phyloP scores from a whole-genome alignment of 2,113 vertebrate genomes.

The Neodontobutis hainanensis region DNA sequence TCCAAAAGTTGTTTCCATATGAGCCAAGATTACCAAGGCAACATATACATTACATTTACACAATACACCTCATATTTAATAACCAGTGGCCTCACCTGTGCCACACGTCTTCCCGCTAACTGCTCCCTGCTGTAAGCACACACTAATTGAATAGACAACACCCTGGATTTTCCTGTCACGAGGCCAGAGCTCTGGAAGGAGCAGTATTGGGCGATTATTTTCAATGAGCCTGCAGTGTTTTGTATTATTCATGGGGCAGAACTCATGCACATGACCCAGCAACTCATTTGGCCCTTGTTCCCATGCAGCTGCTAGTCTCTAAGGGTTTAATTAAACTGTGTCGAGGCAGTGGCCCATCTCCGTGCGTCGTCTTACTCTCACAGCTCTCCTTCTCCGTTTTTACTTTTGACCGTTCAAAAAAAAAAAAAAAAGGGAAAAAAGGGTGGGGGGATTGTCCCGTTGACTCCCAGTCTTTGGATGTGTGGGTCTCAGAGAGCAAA shows the following conservation, averaged over 20 bases:
- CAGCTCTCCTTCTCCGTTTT: conserved; percentile 41
- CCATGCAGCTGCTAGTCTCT: conserved; percentile 66
- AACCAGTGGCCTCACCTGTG: conserved; percentile 7
- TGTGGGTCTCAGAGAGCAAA: conserved; percentile 42
- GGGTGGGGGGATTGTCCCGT: conserved; percentile 37
- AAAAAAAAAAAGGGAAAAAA: conserved; percentile 23
- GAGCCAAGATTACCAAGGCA: not conserved
- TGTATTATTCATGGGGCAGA: conserved; percentile 75
- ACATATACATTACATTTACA: not conserved
- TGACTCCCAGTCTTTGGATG: conserved; percentile 49
- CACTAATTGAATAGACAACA: conserved; percentile 34
- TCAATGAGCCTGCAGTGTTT: conserved; percentile 67
- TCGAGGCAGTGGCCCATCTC: conserved; percentile 63
- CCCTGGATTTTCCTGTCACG: conserved; percentile 49
- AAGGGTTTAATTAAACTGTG: conserved; percentile 75
- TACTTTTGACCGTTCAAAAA: conserved; percentile 33
- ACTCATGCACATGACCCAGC: conserved; percentile 68
- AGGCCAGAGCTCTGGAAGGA: conserved; percentile 41
- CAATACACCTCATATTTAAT: not conserved
- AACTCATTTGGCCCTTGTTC: conserved; percentile 71
- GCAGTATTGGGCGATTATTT: conserved; percentile 60
- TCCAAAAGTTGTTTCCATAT: not conserved
- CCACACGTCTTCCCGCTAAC: not conserved
- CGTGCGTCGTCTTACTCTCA: conserved; percentile 49
- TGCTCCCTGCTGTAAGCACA: conserved; percentile 11